Conservation (phyloP, 2,797 vertebrate genomes). For the Danio tinwini region DNA sequence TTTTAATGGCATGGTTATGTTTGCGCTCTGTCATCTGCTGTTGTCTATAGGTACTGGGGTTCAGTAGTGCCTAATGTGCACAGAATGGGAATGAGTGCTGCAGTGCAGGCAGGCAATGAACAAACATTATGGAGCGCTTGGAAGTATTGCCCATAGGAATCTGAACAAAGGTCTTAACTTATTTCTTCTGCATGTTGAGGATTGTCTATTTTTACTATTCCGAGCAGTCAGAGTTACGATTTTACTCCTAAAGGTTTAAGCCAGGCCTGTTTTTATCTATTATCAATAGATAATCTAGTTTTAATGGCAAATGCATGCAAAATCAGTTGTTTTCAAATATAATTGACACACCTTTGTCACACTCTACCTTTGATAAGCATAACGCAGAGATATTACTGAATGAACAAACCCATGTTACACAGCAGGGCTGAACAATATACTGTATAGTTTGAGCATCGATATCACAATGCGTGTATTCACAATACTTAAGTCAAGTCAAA, state of each 20-base stretch:
- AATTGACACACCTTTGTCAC: too few relatives aligned
- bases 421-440: too few relatives aligned
- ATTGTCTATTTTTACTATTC: background rate
- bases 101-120: constrained; percentile 13
- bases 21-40: background rate
- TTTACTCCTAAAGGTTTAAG: background rate
- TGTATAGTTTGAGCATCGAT: too few relatives aligned
- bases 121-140: background rate
- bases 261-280: too few relatives aligned
- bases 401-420: too few relatives aligned
- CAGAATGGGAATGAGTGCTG: constrained; percentile 30
- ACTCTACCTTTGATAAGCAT: too few relatives aligned
- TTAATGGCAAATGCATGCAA: too few relatives aligned
- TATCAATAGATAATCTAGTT: too few relatives aligned
- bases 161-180: background rate
- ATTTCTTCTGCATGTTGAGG: background rate
- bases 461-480: too few relatives aligned
- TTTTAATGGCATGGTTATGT: constrained; percentile 20
- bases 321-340: too few relatives aligned
- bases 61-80: constrained; percentile 15
- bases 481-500: too few relatives aligned
- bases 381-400: too few relatives aligned
- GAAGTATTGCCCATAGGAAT: background rate
- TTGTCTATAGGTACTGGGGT: background rate
- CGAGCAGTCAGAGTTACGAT: background rate